phyloP scores from a whole-genome alignment of 2,113 vertebrate genomes.

The Motacilla tschutschensis region DNA sequence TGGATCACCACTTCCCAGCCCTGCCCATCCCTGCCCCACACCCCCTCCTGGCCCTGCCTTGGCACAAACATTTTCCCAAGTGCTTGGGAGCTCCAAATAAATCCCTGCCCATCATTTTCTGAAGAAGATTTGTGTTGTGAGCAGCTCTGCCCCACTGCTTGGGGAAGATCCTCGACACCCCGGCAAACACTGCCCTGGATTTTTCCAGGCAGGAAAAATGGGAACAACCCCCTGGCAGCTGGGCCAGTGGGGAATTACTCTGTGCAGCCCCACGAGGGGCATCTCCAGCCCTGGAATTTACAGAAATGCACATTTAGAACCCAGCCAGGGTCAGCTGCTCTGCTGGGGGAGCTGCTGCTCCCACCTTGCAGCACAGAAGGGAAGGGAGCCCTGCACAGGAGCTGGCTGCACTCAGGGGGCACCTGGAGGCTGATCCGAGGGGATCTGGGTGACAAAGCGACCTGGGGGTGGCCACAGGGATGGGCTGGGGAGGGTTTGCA shows the following conservation, averaged over 20 bases:
- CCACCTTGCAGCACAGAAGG: neutral
- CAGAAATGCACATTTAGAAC: neutral
- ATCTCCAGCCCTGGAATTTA: rapidly evolving
- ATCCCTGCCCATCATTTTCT: neutral
- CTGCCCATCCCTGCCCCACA: neutral
- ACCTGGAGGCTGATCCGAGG: neutral
- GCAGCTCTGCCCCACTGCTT: neutral
- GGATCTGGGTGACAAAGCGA: neutral
- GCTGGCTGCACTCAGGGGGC: rapidly evolving
- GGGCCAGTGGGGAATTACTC: rapidly evolving
- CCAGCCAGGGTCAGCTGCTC: rapidly evolving
- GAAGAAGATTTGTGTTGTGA: neutral
- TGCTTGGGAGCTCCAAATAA: neutral
- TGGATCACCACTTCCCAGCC: neutral
- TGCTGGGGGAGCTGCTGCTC: neutral
- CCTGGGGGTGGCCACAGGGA: neutral
- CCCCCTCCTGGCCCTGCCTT: neutral
- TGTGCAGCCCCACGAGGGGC: neutral
- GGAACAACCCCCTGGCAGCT: neutral
- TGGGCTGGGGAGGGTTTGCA: rapidly evolving
- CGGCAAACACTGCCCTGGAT: neutral
- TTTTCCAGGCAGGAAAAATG: neutral
- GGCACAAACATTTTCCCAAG: neutral
- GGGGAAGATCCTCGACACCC: neutral
- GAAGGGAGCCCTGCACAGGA: neutral